phyloP scores from a whole-genome alignment of 1,140 invertebrate species.

The Antheraea pernyi region DNA sequence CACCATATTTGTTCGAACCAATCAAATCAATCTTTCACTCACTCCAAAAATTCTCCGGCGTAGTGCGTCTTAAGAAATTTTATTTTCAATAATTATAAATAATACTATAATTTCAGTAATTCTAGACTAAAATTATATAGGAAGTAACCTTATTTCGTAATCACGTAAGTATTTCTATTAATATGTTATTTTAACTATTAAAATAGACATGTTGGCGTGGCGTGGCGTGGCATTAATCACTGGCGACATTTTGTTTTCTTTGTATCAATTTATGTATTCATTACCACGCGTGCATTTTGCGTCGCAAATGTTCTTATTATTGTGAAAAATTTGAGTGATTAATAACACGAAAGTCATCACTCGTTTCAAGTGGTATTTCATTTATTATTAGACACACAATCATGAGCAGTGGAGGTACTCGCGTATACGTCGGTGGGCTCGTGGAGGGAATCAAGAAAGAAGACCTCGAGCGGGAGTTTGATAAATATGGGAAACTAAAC shows the following conservation, averaged over 20 bases:
- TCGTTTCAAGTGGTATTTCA: not conserved
- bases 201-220: constrained; percentile 30
- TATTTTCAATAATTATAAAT: constrained; percentile 31
- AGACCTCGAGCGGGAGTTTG: constrained; percentile 91
- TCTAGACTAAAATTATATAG: constrained; percentile 19
- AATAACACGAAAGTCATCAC: constrained; percentile 3
- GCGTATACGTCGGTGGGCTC: constrained; percentile 92
- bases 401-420: constrained; percentile 81
- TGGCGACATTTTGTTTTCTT: constrained; percentile 75
- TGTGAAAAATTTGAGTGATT: not conserved
- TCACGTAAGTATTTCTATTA: constrained; percentile 55
- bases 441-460: constrained; percentile 92
- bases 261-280: constrained; percentile 60
- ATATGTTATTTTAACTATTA: constrained; percentile 24
- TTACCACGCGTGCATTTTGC: not conserved
- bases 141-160: constrained; percentile 24
- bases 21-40: constrained; percentile 31
- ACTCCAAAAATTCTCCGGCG: constrained; percentile 43
- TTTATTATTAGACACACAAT: constrained; percentile 54
- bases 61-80: constrained; percentile 46
- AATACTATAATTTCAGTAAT: constrained; percentile 23
- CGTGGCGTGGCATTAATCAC: constrained; percentile 63
- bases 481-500: constrained; percentile 94
- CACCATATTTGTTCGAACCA: not conserved
- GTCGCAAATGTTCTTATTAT: not conserved